Evolutionary conservation across 92 coral and sea anemone genomes (phyloP).

Genomic region (Anthopleura xanthogrammica): DNA sequence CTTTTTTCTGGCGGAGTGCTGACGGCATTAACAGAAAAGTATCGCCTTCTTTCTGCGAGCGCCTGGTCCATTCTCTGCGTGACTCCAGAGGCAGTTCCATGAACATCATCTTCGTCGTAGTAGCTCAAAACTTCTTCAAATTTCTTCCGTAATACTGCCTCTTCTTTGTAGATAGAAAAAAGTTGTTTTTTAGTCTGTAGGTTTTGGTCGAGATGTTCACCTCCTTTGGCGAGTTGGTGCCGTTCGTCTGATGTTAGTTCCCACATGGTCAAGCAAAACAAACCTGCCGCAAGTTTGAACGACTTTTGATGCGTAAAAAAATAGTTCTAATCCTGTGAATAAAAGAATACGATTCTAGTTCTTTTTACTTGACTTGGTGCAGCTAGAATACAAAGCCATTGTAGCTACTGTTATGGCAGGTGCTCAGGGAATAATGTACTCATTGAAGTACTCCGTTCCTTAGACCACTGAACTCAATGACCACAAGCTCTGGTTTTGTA

Average conservation of each 20-base stretch:
- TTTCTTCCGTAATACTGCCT: slow-evolving; percentile 32
- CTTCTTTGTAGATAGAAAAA: slow-evolving; percentile 27
- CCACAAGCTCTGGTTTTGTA: too few species aligned
- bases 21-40: slow-evolving; percentile 26
- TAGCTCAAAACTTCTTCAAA: slow-evolving; percentile 24
- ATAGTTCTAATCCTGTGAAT: not conserved
- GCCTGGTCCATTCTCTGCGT: slow-evolving; percentile 38
- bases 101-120: slow-evolving; percentile 17
- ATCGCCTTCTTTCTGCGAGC: slow-evolving; percentile 35
- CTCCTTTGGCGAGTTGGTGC: slow-evolving; percentile 27
- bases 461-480: too few species aligned
- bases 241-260: slow-evolving; percentile 21
- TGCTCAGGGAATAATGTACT: too few species aligned
- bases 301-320: too few species aligned
- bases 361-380: too few species aligned
- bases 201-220: slow-evolving; percentile 5
- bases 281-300: not conserved
- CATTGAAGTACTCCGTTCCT: too few species aligned
- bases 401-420: too few species aligned
- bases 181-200: slow-evolving; percentile 44
- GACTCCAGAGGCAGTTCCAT: slow-evolving; percentile 14
- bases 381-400: too few species aligned
- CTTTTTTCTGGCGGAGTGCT: not conserved
- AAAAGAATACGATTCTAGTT: not conserved
- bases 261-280: slow-evolving; percentile 5